These are phyloP conservation scores for Odontophorus gujanensis DNA, from an alignment of 2,113 vertebrate species.

Conservation along the genomic window DNA sequence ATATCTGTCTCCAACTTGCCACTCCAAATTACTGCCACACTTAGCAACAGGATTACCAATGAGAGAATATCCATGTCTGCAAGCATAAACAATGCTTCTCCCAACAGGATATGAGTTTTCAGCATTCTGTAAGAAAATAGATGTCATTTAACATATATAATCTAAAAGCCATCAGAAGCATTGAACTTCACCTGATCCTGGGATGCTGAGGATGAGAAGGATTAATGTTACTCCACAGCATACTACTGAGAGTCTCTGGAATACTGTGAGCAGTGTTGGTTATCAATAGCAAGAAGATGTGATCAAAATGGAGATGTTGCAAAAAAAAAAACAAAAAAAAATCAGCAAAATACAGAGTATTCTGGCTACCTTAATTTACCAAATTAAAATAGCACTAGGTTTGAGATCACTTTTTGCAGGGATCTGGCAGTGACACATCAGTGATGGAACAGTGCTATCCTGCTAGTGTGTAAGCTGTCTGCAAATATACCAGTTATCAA, in stretches of 20 bases:
- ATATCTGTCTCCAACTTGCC: slow-evolving; percentile 76
- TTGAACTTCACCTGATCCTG: not conserved
- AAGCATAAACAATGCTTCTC: slow-evolving; percentile 84
- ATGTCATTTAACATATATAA: not conserved
- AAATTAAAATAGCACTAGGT: not conserved
- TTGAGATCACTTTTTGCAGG: not conserved
- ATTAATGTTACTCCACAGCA: not conserved
- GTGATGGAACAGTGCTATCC: not conserved
- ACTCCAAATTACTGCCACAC: slow-evolving; percentile 82
- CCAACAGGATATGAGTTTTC: slow-evolving; percentile 79
- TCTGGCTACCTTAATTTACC: not conserved
- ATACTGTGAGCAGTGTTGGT: not conserved
- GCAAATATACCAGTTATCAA: not conserved
- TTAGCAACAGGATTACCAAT: slow-evolving; percentile 80
- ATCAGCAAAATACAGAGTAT: not conserved
- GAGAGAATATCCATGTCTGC: slow-evolving; percentile 81
- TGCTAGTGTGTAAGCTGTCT: not conserved
- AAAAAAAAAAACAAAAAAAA: not conserved
- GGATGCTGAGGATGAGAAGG: not conserved
- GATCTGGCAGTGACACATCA: not conserved
- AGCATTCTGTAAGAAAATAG: slow-evolving; percentile 70
- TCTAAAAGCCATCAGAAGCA: not conserved
- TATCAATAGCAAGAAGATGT: not conserved
- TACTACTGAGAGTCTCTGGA: not conserved
- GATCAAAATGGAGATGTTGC: not conserved